These are phyloP conservation scores for Sarcophaga variegata DNA, from an alignment of 2,888 invertebrate species.

Conservation along the genomic window DNA sequence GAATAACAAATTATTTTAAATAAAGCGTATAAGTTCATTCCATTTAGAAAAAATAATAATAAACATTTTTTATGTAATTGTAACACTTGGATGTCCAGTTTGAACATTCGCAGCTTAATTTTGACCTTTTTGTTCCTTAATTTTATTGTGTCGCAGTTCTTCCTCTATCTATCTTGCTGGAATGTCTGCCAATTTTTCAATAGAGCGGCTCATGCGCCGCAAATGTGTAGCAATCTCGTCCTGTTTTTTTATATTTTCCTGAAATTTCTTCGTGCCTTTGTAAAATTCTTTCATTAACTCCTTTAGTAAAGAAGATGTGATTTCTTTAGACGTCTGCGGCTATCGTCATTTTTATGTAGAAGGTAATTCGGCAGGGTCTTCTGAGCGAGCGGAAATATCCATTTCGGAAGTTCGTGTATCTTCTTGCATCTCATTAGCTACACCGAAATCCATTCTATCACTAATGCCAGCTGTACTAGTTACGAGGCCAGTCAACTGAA, in stretches of 20 bases:
- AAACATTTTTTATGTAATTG: neutral
- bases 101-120: constrained; percentile 1
- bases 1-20: neutral
- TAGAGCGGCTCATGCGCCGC: neutral
- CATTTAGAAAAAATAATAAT: neutral
- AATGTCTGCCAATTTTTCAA: neutral
- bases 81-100: neutral
- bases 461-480: constrained; percentile 31
- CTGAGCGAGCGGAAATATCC: constrained; percentile 33
- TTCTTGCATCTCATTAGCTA: constrained; percentile 16
- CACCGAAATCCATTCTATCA: constrained; percentile 30
- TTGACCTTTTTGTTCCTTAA: constrained; percentile 5
- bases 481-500: neutral
- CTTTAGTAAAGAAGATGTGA: neutral
- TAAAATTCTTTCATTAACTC: constrained; percentile 18
- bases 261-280: constrained; percentile 3
- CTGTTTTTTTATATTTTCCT: neutral
- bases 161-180: constrained; percentile 2
- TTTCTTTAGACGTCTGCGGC: constrained; percentile 18
- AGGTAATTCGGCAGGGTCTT: constrained; percentile 21
- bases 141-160: constrained; percentile 20
- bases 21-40: neutral
- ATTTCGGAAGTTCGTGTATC: constrained; percentile 33
- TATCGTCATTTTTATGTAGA: constrained; percentile 17
- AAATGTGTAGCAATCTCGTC: constrained; percentile 16